Evolutionary conservation across 2,113 vertebrate genomes (phyloP).

Genomic region (Sterrhoptilus dennistouni): DNA sequence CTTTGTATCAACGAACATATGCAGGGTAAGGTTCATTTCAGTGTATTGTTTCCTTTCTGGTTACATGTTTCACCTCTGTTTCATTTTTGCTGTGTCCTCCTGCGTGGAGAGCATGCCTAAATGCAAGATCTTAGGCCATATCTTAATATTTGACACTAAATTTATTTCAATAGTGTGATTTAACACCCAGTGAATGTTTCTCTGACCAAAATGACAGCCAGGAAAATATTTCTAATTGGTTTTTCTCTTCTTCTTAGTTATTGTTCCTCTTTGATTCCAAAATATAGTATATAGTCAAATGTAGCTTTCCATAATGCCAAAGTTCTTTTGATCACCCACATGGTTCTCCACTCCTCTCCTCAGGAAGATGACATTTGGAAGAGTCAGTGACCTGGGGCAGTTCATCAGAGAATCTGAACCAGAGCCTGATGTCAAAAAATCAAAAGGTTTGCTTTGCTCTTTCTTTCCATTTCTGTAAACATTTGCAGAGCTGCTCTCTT

Average conservation of each 20-base stretch:
- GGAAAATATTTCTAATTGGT: background rate
- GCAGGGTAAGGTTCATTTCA: constrained; percentile 85
- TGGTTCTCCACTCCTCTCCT: background rate
- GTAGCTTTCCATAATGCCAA: background rate
- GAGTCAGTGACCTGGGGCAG: constrained; percentile 95
- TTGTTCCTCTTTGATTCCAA: background rate
- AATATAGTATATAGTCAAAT: background rate
- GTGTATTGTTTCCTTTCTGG: background rate
- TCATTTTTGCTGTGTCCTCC: background rate
- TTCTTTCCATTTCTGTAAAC: background rate
- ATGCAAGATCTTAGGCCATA: background rate
- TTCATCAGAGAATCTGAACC: constrained; percentile 98
- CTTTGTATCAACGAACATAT: constrained; percentile 93
- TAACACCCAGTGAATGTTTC: background rate
- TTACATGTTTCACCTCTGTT: background rate
- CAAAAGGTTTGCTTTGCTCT: constrained; percentile 83
- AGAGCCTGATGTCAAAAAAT: constrained; percentile 97
- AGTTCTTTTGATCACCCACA: background rate
- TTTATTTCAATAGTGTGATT: background rate
- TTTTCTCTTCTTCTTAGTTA: background rate
- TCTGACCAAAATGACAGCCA: background rate
- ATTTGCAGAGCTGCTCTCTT: background rate
- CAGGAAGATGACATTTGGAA: constrained; percentile 97
- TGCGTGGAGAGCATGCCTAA: background rate
- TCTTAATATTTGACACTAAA: background rate